Evolutionary conservation across 2,113 vertebrate genomes (phyloP).

Genomic region (Dascyllus trimaculatus): DNA sequence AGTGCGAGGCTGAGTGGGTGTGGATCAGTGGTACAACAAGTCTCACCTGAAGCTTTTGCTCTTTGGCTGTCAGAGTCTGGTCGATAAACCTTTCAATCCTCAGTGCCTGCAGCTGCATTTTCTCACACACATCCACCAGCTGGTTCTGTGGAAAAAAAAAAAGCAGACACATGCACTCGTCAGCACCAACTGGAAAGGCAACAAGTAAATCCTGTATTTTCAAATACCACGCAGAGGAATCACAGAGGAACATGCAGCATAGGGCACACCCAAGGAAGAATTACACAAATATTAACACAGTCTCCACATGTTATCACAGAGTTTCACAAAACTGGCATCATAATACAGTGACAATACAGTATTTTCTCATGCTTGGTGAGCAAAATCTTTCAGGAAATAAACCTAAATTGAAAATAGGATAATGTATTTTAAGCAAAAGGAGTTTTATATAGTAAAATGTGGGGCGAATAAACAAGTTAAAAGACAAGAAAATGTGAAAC

Average conservation of each 20-base stretch:
- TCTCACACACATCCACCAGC: slow-evolving; percentile 94
- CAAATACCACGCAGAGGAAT: slow-evolving; percentile 39
- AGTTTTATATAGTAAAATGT: no score
- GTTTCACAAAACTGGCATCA: no score
- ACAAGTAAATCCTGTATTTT: slow-evolving; percentile 78
- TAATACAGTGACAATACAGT: no score
- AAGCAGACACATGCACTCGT: slow-evolving; percentile 22
- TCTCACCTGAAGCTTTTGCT: slow-evolving; percentile 88
- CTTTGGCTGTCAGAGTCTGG: slow-evolving; percentile 88
- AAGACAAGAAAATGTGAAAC: no score
- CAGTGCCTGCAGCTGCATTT: slow-evolving; percentile 91
- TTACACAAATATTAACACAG: slow-evolving; percentile 1
- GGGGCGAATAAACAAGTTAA: no score
- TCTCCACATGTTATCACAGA: background rate
- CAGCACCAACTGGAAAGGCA: slow-evolving; percentile 34
- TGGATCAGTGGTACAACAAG: background rate
- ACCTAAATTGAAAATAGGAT: no score
- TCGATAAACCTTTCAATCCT: slow-evolving; percentile 88
- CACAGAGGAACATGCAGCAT: background rate
- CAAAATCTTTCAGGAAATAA: no score
- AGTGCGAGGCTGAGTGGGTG: slow-evolving; percentile 14
- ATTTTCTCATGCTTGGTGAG: no score
- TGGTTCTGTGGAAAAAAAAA: slow-evolving; percentile 83
- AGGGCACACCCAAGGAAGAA: slow-evolving; percentile 54
- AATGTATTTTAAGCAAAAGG: no score